phyloP scores from a whole-genome alignment of 2,797 vertebrate species.

The Adrianichthys oophorus region DNA sequence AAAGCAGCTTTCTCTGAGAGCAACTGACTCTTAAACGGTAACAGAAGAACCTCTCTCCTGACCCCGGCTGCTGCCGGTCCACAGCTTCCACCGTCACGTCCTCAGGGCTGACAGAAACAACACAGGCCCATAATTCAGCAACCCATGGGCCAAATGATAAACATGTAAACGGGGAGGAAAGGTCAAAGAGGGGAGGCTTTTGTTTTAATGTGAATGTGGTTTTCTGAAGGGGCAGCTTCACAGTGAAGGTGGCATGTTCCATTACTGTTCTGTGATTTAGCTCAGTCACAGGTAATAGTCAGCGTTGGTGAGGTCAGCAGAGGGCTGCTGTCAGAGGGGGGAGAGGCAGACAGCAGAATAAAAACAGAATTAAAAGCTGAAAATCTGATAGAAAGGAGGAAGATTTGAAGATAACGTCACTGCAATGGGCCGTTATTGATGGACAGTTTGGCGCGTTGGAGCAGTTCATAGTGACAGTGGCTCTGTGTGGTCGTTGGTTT shows the following conservation, averaged over 20 bases:
- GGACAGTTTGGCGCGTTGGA: slow-evolving; percentile 37
- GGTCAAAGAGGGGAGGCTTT: slow-evolving; percentile 44
- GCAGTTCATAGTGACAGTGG: slow-evolving; percentile 20
- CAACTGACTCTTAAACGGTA: slow-evolving; percentile 34
- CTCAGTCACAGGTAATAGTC: slow-evolving; percentile 69
- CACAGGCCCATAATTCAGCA: slow-evolving; percentile 50
- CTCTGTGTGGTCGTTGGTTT: slow-evolving; percentile 33
- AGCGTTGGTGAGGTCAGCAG: slow-evolving; percentile 64
- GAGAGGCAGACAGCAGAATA: slow-evolving; percentile 19
- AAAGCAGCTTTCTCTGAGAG: no score
- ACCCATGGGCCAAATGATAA: slow-evolving; percentile 57
- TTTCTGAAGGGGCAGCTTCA: slow-evolving; percentile 33
- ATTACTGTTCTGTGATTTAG: slow-evolving; percentile 80
- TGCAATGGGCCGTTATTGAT: slow-evolving; percentile 31
- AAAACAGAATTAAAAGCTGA: slow-evolving; percentile 40
- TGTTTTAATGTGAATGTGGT: slow-evolving; percentile 45
- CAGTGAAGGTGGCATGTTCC: slow-evolving; percentile 69
- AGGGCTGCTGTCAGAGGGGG: slow-evolving; percentile 41
- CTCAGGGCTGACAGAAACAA: slow-evolving; percentile 43
- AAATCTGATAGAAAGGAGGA: slow-evolving; percentile 38
- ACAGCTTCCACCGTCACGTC: slow-evolving; percentile 32
- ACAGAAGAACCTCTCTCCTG: slow-evolving; percentile 41
- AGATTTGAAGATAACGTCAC: slow-evolving; percentile 19
- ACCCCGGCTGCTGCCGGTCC: slow-evolving; percentile 35
- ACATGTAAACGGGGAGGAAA: slow-evolving; percentile 58